A percentile compares a stretch with the other conserved stretches of the same genome.
Evolutionary conservation across 1,140 invertebrate genomes (phyloP).

Genomic region (Dolichoris vasculosae): DNA sequence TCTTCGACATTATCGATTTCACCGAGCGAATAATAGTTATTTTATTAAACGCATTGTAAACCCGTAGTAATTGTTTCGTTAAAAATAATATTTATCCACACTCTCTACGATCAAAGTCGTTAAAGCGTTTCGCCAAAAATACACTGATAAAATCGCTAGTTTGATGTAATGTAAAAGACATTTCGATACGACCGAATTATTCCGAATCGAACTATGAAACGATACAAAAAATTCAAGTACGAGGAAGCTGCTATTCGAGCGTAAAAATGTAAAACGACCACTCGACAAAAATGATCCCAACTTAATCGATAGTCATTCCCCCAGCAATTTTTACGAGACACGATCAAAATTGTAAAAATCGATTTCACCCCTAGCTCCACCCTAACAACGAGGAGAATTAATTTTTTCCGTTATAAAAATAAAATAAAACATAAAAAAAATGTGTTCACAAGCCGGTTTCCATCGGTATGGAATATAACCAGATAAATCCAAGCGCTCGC

Average conservation of each 20-base stretch:
- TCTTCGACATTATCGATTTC: background rate
- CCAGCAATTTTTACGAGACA: constrained; percentile 9
- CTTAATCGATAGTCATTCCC: background rate
- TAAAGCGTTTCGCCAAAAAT: background rate
- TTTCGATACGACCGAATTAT: background rate
- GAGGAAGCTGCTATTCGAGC: background rate
- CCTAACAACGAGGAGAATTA: background rate
- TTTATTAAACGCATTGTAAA: background rate
- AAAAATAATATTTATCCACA: too few species aligned
- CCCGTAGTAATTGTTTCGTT: background rate
- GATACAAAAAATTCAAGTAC: constrained; percentile 11
- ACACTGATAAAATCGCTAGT: background rate
- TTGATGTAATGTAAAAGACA: background rate
- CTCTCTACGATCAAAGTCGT: too few species aligned
- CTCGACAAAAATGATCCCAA: constrained; percentile 2
- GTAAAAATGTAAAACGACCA: constrained; percentile 4
- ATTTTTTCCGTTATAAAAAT: background rate
- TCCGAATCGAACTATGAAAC: background rate
- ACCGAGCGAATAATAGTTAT: background rate
- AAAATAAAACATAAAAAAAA: background rate
- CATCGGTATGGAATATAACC: constrained; percentile 4
- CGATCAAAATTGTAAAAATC: constrained; percentile 20
- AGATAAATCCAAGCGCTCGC: constrained; percentile 16
- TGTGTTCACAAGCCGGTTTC: background rate
- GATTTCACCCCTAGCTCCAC: background rate